Conservation (phyloP, 1,140 invertebrate species). For the Notospermus geniculatus region DNA sequence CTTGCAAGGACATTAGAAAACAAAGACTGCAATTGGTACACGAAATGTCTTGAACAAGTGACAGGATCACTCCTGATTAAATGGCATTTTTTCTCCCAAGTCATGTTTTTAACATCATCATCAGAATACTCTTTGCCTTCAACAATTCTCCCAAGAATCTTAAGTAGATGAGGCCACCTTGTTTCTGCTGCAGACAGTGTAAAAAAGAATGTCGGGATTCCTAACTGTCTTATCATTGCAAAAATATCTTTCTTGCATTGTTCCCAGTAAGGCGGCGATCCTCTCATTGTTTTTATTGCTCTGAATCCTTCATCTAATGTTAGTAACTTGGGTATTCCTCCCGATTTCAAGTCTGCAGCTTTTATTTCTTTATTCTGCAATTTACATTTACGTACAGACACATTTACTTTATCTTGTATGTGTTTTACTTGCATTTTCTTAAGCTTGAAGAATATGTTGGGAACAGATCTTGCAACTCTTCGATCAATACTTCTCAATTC, state of each 20-base stretch:
- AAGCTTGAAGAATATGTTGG: constrained; percentile 27
- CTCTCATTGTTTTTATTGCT: constrained; percentile 24
- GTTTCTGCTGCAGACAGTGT: constrained; percentile 30
- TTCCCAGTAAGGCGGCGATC: constrained; percentile 26
- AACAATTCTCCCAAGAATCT: constrained; percentile 19
- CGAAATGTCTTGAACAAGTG: constrained; percentile 26
- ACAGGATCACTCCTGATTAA: constrained; percentile 25
- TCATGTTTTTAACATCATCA: constrained; percentile 21
- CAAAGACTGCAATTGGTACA: constrained; percentile 21
- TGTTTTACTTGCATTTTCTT: constrained; percentile 32
- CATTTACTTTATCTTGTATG: constrained; percentile 19
- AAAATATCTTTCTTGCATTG: constrained; percentile 25
- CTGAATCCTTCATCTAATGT: constrained; percentile 27
- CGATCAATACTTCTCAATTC: constrained; percentile 23
- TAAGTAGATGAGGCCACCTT: constrained; percentile 26
- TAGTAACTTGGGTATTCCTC: constrained; percentile 17
- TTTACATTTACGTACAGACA: constrained; percentile 23
- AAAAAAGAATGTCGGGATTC: constrained; percentile 20
- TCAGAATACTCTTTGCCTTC: constrained; percentile 13
- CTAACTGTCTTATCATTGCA: constrained; percentile 30
- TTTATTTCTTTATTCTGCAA: constrained; percentile 23
- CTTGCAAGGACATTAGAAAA: constrained; percentile 19
- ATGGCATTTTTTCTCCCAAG: constrained; percentile 20
- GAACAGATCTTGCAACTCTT: constrained; percentile 20
- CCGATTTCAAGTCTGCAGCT: constrained; percentile 19